These are phyloP conservation scores for Erythrolamprus reginae DNA, from an alignment of 2,113 vertebrate species.

Conservation along the genomic window DNA sequence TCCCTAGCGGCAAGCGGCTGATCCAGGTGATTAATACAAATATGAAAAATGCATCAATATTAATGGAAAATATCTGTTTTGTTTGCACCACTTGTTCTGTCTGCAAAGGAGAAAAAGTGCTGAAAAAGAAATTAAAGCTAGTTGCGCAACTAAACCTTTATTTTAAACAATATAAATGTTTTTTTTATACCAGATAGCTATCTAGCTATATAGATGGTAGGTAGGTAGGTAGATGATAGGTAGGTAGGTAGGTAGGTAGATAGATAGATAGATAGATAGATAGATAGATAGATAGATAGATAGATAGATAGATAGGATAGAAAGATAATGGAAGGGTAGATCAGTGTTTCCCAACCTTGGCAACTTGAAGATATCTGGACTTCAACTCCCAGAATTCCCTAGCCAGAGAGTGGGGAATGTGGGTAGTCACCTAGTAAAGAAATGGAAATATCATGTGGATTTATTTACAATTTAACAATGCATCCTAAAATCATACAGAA, in stretches of 20 bases:
- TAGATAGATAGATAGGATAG: no score
- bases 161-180: not conserved
- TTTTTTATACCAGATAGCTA: no score
- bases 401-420: no score
- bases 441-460: slow-evolving; percentile 14
- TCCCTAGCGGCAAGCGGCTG: not conserved
- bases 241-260: no score
- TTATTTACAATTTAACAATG: not conserved
- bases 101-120: slow-evolving; percentile 33
- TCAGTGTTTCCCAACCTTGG: no score
- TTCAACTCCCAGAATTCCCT: no score
- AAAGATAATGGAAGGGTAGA: no score
- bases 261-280: no score
- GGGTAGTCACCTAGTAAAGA: slow-evolving; percentile 21
- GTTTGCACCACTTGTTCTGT: not conserved
- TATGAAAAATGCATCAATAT: not conserved
- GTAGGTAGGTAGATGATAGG: no score
- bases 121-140: slow-evolving; percentile 44
- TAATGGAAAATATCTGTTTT: slow-evolving; percentile 18
- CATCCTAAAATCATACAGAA: not conserved
- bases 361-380: no score
- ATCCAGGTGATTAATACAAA: slow-evolving; percentile 10
- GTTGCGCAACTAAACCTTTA: slow-evolving; percentile 1
- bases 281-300: not conserved
- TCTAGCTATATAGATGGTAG: no score